These are phyloP conservation scores for Plebejus argus DNA, from an alignment of 2,888 invertebrate species.

Conservation along the genomic window DNA sequence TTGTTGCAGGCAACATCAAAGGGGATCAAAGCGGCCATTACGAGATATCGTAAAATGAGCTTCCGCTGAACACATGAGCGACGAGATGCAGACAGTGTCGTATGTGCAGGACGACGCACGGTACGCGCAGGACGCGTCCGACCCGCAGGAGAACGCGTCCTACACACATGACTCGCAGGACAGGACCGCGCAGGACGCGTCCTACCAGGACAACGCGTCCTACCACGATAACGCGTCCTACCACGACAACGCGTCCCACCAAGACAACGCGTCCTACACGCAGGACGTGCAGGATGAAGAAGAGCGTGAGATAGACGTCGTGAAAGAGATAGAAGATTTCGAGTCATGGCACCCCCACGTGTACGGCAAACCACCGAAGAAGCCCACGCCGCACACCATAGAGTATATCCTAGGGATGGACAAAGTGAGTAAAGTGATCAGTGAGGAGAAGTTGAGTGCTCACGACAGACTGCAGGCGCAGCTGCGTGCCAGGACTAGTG, in stretches of 20 bases:
- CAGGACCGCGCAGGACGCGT: slow-evolving; percentile 52
- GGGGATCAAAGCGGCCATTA: slow-evolving; percentile 16
- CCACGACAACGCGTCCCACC: slow-evolving; percentile 45
- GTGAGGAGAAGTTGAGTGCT: slow-evolving; percentile 28
- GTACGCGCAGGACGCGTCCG: slow-evolving; percentile 10
- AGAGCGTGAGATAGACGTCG: slow-evolving; percentile 43
- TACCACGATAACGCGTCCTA: slow-evolving; percentile 60
- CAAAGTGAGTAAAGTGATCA: slow-evolving; percentile 4
- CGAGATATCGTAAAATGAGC: slow-evolving; percentile 14
- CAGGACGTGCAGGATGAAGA: slow-evolving; percentile 44
- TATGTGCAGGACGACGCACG: slow-evolving; percentile 53
- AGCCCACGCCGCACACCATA: slow-evolving; percentile 93
- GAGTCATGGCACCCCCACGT: slow-evolving; percentile 93
- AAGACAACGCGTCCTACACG: slow-evolving; percentile 52
- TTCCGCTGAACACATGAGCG: slow-evolving; percentile 40
- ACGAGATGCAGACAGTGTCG: slow-evolving; percentile 72
- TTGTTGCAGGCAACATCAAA: slow-evolving; percentile 20
- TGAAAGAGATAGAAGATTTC: slow-evolving; percentile 55
- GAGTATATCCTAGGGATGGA: slow-evolving; percentile 89
- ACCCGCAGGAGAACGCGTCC: not conserved
- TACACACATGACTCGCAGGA: not conserved
- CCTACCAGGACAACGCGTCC: slow-evolving; percentile 55
- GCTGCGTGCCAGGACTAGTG: slow-evolving; percentile 65
- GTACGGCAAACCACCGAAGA: slow-evolving; percentile 89
- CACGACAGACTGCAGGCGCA: slow-evolving; percentile 65